Conservation (phyloP, 2,797 vertebrate species). For the Rhabdomys pumilio region DNA sequence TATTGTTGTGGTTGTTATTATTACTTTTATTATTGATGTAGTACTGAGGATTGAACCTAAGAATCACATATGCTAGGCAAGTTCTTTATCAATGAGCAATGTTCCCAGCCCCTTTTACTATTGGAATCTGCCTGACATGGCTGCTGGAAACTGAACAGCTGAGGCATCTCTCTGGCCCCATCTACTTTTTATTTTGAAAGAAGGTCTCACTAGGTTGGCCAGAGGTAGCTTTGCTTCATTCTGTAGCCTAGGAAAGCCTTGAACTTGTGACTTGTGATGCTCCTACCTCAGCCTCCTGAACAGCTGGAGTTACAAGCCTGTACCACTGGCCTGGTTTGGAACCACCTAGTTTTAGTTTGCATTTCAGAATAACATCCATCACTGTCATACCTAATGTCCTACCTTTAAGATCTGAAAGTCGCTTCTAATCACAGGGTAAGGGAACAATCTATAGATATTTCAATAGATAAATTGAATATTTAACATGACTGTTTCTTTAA, state of each 20-base stretch:
- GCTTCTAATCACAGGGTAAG: slow-evolving; percentile 51
- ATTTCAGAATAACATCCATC: slow-evolving; percentile 21
- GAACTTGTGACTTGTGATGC: neutral
- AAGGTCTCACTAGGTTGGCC: neutral
- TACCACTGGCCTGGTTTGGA: too few species aligned
- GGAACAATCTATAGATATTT: neutral
- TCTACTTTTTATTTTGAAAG: neutral
- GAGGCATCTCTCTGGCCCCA: neutral
- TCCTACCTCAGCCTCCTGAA: neutral
- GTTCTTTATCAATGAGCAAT: neutral
- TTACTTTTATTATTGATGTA: too few species aligned
- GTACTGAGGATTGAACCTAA: neutral
- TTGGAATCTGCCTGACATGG: neutral
- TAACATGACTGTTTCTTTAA: slow-evolving; percentile 32
- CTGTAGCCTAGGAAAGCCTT: neutral
- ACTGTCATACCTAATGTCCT: neutral
- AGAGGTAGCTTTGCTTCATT: neutral
- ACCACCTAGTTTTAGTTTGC: neutral
- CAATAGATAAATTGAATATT: slow-evolving; percentile 56
- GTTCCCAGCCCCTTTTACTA: neutral
- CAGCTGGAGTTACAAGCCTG: neutral
- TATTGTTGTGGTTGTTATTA: neutral
- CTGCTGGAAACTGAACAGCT: neutral
- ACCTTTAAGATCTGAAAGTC: slow-evolving; percentile 47
- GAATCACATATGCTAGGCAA: neutral